These are phyloP conservation scores for Tiliacea aurago DNA, from an alignment of 2,888 invertebrate genomes.

Conservation along the genomic window DNA sequence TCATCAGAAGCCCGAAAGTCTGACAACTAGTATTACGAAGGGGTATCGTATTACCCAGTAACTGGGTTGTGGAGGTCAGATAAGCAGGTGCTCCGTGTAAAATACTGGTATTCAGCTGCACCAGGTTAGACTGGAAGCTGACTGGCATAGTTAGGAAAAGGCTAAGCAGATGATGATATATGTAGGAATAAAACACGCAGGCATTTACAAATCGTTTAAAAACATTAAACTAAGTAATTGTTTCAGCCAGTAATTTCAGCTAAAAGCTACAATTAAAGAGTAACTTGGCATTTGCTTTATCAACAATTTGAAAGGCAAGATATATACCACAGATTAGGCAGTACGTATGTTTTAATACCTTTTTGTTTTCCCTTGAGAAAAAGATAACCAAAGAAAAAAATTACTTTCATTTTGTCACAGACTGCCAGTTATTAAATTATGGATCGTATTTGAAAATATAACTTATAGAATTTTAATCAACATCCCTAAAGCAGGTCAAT, in stretches of 20 bases:
- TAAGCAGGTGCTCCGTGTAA: too few species aligned
- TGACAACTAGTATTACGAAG: too few species aligned
- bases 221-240: slow-evolving; percentile 25
- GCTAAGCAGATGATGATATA: too few species aligned
- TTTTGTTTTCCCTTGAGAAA: slow-evolving; percentile 25
- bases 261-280: slow-evolving; percentile 30
- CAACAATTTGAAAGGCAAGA: slow-evolving; percentile 14
- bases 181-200: background rate
- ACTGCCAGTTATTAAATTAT: slow-evolving; percentile 37
- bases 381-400: slow-evolving; percentile 2
- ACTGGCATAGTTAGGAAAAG: too few species aligned
- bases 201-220: slow-evolving; percentile 14
- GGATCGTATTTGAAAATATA: slow-evolving; percentile 27
- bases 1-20: too few species aligned
- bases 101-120: too few species aligned
- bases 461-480: slow-evolving; percentile 42
- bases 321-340: slow-evolving; percentile 21
- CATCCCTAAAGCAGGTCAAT: background rate
- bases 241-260: slow-evolving; percentile 8
- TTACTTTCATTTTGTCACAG: slow-evolving; percentile 19
- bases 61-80: too few species aligned
- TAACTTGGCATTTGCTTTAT: slow-evolving; percentile 22
- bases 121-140: too few species aligned
- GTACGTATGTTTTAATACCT: slow-evolving; percentile 27
- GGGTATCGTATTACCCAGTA: too few species aligned